Base-by-base conservation (phyloP, 64 coral and sea anemone species). In the Pocillopora verrucosa region DNA sequence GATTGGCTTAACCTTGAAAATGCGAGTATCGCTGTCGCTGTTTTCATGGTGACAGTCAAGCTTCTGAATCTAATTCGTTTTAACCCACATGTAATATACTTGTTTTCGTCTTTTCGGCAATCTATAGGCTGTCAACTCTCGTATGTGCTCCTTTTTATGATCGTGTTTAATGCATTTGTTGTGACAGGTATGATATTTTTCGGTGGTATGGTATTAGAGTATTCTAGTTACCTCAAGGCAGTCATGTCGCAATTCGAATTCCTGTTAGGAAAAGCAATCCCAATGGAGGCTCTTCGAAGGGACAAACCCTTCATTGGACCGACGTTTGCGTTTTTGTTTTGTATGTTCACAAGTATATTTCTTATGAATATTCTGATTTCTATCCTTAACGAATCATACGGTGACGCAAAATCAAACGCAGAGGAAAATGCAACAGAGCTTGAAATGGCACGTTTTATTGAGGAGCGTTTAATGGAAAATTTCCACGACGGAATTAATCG, bases 381-480 rank as follows among this genome's bases (percentile, higher is more conserved):
- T 36, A 75, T 94, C 12, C 57, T 94, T 20, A 77, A 94, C 59
- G 79, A 89, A 24, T 84, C 92, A 1, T 89, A 85, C 58, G 15
- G 37, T 41, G 87, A 94, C 34, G 73, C 82, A 2, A 94, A 70
- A 35, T 14, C 80, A 16, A 10, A 89, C 4, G 74, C 87, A 17
- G 35, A 89, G 7, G 36, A 84, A 65, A 19, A 68, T 73, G 80
- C 80, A 2, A 56, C 86, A 61, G 87, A 94, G 61, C 82, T 84
- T 16, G 92, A 94, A 61, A 89, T 94, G 74, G 92, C 77, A 60
- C 59, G 75, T 11, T 94, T 94, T 56, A 89, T 94, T 10, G 58
- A 51, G 36, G 80, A 94, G 56, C 79, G 92, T 19, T 30, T 94
- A 2, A 25, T 10, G 3, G 56, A 75, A 19, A 60, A 74, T 14